Evolutionary conservation across 1,140 invertebrate species (phyloP), one percentile per base, ranked within the genome.

Genomic region (Camponotus pennsylvanicus): DNA sequence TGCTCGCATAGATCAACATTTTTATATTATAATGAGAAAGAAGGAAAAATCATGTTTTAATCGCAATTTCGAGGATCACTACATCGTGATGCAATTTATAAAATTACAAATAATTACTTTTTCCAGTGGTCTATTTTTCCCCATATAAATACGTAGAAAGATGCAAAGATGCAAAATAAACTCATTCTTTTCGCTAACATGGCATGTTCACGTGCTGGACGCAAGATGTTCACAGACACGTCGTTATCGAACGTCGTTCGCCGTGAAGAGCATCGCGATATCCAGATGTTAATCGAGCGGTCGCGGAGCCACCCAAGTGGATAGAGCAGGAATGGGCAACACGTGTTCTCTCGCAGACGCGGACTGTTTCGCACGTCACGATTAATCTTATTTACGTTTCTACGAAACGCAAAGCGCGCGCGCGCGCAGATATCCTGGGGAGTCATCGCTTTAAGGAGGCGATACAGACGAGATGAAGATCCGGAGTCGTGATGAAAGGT

Each of bases 331-430:
- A 82, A 88, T 86, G 88, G 88, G 64, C 49, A 86, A 86, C 88
- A 89, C 76, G 57, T 89, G 88, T 89, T 88, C 49, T 52, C 49
- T 52, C 69, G 66, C 61, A 85, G 67, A 67, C 80, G 42, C 82
- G 40, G 83, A 52, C 87, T 76, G 83, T 82, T 88, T 89, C 75
- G 67, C 69, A 55, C 70, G 85, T 83, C 77, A 63, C 87, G 87
- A 89, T 89, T 89, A 89, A 89, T 89, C 87, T 89, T 88, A 76
- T 70, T 79, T 77, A 76, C 69, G 64, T 89, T 52, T 89, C 88
- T 63, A 83, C 83, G 88, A 88, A 89, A 89, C 80, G 49, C 82
- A 85, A 27, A 27, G 27, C 40, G 37, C 71, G 86, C 18, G 27
- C 21, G 78, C 5, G 40, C 40, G 64, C 5, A 0, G 15, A 52